Conservation (phyloP, 92 coral and sea anemone genomes). For the Zoanthus solanderi region DNA sequence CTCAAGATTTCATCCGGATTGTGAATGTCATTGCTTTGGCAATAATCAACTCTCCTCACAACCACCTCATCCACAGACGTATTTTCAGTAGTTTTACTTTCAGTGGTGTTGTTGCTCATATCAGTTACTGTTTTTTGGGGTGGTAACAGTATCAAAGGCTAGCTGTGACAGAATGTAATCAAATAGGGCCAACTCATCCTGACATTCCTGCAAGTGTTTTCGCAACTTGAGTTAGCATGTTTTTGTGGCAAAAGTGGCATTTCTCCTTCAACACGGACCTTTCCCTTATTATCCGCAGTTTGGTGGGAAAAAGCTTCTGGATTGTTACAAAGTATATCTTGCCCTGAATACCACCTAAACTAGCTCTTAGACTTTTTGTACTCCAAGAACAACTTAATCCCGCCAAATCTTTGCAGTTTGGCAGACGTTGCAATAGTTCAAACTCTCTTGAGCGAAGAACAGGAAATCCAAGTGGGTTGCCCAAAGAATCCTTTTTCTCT, state of each 20-base stretch:
- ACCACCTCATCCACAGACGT: too few relatives aligned
- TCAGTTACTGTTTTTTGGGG: not conserved
- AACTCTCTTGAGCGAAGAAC: constrained; percentile 68
- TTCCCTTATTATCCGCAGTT: too few relatives aligned
- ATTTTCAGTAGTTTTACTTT: too few relatives aligned
- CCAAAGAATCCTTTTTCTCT: constrained; percentile 43
- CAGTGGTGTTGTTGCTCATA: too few relatives aligned
- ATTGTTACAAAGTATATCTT: constrained; percentile 52
- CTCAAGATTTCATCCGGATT: too few relatives aligned
- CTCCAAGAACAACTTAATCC: constrained; percentile 44
- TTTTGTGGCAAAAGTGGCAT: constrained; percentile 50
- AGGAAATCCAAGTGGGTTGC: constrained; percentile 62
- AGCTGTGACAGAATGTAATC: not conserved
- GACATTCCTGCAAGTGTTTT: constrained; percentile 61
- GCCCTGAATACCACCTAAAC: constrained; percentile 55
- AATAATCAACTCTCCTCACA: too few relatives aligned
- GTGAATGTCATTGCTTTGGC: too few relatives aligned
- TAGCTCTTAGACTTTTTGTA: constrained; percentile 57
- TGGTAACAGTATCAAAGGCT: not conserved
- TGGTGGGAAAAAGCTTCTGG: constrained; percentile 42
- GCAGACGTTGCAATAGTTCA: constrained; percentile 61
- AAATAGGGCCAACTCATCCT: constrained; percentile 27
- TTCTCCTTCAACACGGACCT: constrained; percentile 45
- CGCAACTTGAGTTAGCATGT: constrained; percentile 49
- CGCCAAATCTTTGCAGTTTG: constrained; percentile 60